phyloP scores from a whole-genome alignment of 2,797 vertebrate species.

The Fistularia commersonii region DNA sequence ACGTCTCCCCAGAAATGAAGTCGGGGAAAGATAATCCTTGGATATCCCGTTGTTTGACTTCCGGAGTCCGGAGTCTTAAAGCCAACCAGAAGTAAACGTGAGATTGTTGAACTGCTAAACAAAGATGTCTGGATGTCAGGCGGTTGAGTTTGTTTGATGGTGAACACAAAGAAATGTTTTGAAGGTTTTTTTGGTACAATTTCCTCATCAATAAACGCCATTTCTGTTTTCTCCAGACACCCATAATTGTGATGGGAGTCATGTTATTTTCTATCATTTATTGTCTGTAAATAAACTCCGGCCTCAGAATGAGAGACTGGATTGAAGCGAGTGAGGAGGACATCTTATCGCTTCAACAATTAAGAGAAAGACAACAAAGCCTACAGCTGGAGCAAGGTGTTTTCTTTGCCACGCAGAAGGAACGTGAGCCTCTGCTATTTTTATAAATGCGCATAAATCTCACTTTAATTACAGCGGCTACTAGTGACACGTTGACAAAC shows the following conservation, averaged over 20 bases:
- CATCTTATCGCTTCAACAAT: slow-evolving; percentile 1
- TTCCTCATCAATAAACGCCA: slow-evolving; percentile 6
- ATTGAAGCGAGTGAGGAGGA: too few species aligned
- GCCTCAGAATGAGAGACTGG: too few species aligned
- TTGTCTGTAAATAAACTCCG: too few species aligned
- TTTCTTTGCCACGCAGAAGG: slow-evolving; percentile 4
- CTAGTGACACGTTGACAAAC: slow-evolving; percentile 59
- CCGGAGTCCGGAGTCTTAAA: slow-evolving; percentile 20
- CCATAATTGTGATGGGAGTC: too few species aligned
- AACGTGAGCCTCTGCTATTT: slow-evolving; percentile 9
- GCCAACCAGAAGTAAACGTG: slow-evolving; percentile 14
- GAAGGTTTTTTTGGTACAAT: neutral
- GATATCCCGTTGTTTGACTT: slow-evolving; percentile 25
- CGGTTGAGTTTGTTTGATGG: slow-evolving; percentile 21
- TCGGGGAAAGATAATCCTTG: slow-evolving; percentile 4
- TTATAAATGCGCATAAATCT: slow-evolving; percentile 23
- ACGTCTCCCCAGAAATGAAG: slow-evolving; percentile 6
- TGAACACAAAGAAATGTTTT: slow-evolving; percentile 2
- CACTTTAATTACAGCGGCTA: slow-evolving; percentile 39
- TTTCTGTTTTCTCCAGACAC: too few species aligned
- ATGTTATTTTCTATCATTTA: too few species aligned
- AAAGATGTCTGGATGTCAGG: slow-evolving; percentile 17
- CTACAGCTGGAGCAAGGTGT: neutral
- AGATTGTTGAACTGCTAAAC: slow-evolving; percentile 23
- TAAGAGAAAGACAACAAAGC: slow-evolving; percentile 8